Base-by-base conservation (phyloP, 2,888 invertebrate species). In the Drosophila pegasa region DNA sequence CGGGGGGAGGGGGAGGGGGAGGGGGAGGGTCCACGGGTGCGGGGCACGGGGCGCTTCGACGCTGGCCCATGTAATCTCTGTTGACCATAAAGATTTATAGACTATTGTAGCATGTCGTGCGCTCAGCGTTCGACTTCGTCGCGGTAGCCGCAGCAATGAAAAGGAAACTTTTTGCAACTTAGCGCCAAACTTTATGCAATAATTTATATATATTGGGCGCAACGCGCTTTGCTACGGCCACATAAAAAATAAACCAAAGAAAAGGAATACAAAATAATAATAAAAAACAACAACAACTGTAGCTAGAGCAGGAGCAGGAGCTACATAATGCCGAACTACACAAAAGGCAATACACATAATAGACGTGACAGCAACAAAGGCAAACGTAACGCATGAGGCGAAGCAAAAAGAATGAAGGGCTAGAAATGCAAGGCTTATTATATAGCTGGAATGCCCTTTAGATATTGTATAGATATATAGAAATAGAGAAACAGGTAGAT, bases 171-270 rank as follows among this genome's bases (percentile, higher is more conserved):
- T 87, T 89, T 87, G 89, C 89, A 87, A 87, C 89, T 87, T 88
- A 89, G 87, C 90, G 87, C 89, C 88, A 84, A 88, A 88, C 84
- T 88, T 88, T 88, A 86, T 90, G 88, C 89, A 90, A 90, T 88
- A 90, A 90, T 89, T 88, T 88, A 90, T 89, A 88, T 78, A 90
- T 87, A 89, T 85, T 75, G 88, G 82, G 48, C 60, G 52, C 43
- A 64, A 33, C 64, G 67, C 72, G 68, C 51, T 68, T 14, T 10
- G 61, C 78, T 56, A 55, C 31, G 4, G 22, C 35, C 0, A 50
- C 3, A 65, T 41, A 47, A 72, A 69, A 67, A 71, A 25, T n/a
- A 43, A 43, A 27, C n/a, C 1, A 27, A 37, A 27, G 9, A 18
- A 38, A 27, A 12, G 14, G 35, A 22, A 50, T 50, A 50, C 50